Evolutionary conservation across 1,140 invertebrate species (phyloP).

Genomic region (Ceratina australensis): DNA sequence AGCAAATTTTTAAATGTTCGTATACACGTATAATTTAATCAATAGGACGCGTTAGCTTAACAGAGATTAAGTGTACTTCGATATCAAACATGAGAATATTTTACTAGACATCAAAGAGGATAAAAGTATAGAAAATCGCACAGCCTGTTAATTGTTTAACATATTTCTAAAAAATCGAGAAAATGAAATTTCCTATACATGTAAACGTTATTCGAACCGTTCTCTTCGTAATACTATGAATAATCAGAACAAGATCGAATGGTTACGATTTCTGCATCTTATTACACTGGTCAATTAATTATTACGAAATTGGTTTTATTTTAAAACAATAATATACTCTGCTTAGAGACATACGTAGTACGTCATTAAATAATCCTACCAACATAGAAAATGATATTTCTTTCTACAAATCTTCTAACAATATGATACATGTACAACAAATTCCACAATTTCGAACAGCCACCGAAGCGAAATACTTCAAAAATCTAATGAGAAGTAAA

Average conservation of each 20-base stretch:
- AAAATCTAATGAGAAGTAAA: conserved; percentile 18
- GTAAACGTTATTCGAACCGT: conserved; percentile 17
- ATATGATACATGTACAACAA: background rate
- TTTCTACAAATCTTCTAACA: background rate
- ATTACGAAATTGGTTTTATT: conserved; percentile 6
- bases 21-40: conserved; percentile 20
- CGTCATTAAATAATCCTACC: conserved; percentile 20
- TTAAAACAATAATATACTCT: conserved; percentile 32
- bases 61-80: conserved; percentile 32
- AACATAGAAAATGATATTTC: background rate
- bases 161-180: conserved; percentile 20
- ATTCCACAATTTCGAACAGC: conserved; percentile 9
- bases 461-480: conserved; percentile 21
- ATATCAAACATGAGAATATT: conserved; percentile 26
- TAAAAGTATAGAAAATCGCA: conserved; percentile 49
- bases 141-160: conserved; percentile 43
- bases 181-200: conserved; percentile 40
- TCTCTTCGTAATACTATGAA: conserved; percentile 18
- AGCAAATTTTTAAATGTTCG: conserved; percentile 10
- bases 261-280: conserved; percentile 1
- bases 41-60: conserved; percentile 15
- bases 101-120: conserved; percentile 22
- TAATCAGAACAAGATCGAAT: conserved; percentile 10
- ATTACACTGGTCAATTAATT: conserved; percentile 17
- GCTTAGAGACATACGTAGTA: conserved; percentile 24